Percentiles rank a stretch among this genome's conserved stretches.
phyloP scores from a whole-genome alignment of 2,113 vertebrate genomes.

The Corvus moneduloides region DNA sequence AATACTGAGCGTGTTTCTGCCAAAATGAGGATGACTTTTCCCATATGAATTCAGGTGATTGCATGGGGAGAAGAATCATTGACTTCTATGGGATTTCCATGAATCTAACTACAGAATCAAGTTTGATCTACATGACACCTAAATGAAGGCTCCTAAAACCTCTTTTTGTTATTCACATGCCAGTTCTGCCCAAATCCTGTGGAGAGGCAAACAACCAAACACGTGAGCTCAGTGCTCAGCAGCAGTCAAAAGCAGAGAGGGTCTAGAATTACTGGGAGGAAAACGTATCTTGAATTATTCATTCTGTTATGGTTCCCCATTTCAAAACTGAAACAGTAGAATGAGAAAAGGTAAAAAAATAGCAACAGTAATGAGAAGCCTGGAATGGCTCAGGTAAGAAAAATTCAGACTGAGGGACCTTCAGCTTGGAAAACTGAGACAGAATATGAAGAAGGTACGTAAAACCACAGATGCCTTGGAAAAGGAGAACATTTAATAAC shows the following conservation, averaged over 20 bases:
- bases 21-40: neutral
- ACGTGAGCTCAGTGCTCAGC: neutral
- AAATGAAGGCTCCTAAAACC: neutral
- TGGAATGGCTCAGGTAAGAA: neutral
- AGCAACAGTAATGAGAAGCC: neutral
- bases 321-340: conserved; percentile 32
- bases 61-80: neutral
- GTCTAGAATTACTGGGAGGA: conserved; percentile 6
- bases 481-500: neutral
- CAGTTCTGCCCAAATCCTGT: neutral
- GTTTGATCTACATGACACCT: neutral
- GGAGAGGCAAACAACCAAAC: neutral
- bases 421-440: neutral
- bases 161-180: neutral
- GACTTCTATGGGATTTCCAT: neutral
- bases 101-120: neutral
- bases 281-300: neutral
- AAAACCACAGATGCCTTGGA: neutral
- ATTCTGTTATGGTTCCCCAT: neutral
- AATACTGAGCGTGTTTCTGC: neutral
- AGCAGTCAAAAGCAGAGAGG: neutral
- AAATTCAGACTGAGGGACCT: neutral
- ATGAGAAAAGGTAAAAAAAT: neutral
- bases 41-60: neutral
- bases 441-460: neutral